These are phyloP conservation scores for Oryzias javanicus DNA, from an alignment of 2,113 vertebrate species.

Conservation along the genomic window DNA sequence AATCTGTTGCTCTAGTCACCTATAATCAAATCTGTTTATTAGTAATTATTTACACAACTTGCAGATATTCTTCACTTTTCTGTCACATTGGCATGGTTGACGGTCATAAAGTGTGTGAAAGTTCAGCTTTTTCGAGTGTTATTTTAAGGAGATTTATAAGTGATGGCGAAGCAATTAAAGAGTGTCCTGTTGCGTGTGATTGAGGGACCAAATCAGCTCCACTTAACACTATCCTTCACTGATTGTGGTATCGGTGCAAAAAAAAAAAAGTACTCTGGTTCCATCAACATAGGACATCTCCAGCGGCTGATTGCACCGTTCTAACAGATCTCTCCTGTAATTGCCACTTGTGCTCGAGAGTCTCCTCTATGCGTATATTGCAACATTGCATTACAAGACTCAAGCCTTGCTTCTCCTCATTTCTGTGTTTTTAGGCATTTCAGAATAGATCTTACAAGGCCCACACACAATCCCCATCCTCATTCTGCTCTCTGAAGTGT, in stretches of 20 bases:
- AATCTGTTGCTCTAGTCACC: too few species aligned
- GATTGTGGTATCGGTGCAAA: conserved; percentile 15
- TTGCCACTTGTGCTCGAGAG: conserved; percentile 55
- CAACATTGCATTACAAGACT: conserved; percentile 31
- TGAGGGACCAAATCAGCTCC: conserved; percentile 1
- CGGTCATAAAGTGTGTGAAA: neutral
- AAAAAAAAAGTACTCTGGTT: conserved; percentile 21
- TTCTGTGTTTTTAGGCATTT: conserved; percentile 17
- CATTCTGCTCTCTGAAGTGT: neutral
- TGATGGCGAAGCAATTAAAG: conserved; percentile 13
- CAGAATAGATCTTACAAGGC: neutral
- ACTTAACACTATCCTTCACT: conserved; percentile 12
- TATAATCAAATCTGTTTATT: too few species aligned
- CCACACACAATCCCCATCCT: neutral
- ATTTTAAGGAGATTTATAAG: conserved; percentile 9
- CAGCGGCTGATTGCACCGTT: conserved; percentile 38
- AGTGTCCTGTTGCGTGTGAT: neutral
- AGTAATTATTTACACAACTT: too few species aligned
- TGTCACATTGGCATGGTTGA: too few species aligned
- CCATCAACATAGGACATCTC: conserved; percentile 17
- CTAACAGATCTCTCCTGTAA: conserved; percentile 54
- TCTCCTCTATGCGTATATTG: conserved; percentile 48
- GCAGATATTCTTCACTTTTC: too few species aligned
- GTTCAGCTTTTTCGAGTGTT: neutral
- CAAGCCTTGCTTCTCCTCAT: conserved; percentile 5